Percentiles rank a stretch among this genome's conserved stretches.
Evolutionary conservation across 2,797 vertebrate species (phyloP).

Genomic region (Artibeus jamaicensis): DNA sequence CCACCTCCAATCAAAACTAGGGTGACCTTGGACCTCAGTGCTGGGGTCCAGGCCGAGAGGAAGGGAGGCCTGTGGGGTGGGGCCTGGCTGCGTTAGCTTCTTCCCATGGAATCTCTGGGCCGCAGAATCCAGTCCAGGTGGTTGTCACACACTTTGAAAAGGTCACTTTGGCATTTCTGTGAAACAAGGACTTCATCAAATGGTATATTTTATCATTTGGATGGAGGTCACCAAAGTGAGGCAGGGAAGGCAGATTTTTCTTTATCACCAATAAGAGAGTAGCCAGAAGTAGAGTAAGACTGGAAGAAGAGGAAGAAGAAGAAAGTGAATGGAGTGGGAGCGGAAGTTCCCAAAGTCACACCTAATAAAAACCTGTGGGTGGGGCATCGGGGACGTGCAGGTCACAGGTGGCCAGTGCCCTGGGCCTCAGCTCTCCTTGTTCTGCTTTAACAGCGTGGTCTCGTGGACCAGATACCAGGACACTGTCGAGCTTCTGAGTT

Average conservation of each 20-base stretch:
- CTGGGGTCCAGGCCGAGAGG: neutral
- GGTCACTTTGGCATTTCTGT: neutral
- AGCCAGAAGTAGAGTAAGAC: neutral
- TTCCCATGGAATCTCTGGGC: neutral
- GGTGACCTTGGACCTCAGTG: neutral
- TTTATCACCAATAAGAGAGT: neutral
- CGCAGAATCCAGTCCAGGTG: neutral
- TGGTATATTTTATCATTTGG: neutral
- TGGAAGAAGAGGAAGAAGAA: neutral
- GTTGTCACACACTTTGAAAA: neutral
- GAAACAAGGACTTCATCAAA: neutral
- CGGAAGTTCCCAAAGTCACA: neutral
- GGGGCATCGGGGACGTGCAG: neutral
- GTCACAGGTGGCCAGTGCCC: neutral
- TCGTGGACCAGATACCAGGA: neutral
- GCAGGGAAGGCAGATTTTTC: neutral
- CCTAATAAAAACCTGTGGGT: neutral
- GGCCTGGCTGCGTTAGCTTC: neutral
- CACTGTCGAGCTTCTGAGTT: neutral
- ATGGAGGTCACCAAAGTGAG: neutral
- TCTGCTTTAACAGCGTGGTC: neutral
- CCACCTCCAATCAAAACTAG: neutral
- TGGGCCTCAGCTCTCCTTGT: neutral
- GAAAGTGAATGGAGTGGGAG: neutral
- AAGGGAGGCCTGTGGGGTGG: accelerated